A percentile compares a stretch with the other conserved stretches of the same genome.
phyloP scores from a whole-genome alignment of 64 coral and sea anemone species.

The Platygyra sinensis region DNA sequence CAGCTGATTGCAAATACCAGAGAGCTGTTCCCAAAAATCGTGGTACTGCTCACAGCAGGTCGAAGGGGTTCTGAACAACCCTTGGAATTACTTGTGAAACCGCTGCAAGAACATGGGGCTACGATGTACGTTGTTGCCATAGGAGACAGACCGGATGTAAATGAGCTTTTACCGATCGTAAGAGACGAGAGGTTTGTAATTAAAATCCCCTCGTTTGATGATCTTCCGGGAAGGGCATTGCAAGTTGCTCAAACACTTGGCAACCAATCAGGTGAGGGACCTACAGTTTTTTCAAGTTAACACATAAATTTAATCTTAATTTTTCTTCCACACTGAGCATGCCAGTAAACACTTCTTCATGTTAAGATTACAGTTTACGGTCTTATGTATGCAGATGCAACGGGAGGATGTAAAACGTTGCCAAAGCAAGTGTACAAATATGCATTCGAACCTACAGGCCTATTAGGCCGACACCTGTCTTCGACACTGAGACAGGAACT shows the following conservation, averaged over 20 bases:
- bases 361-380: no score
- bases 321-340: no score
- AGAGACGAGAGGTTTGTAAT: neutral
- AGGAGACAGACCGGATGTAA: slow-evolving; percentile 23
- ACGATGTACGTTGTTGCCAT: slow-evolving; percentile 62
- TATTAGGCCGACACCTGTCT: no score
- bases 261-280: slow-evolving; percentile 28
- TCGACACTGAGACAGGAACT: no score
- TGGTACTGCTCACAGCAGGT: slow-evolving; percentile 64
- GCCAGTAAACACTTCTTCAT: no score
- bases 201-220: slow-evolving; percentile 23
- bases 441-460: no score
- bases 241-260: slow-evolving; percentile 30
- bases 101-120: slow-evolving; percentile 47
- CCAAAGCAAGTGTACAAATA: no score
- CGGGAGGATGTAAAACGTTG: no score
- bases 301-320: no score
- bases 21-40: slow-evolving; percentile 66
- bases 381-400: no score
- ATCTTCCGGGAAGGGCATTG: slow-evolving; percentile 28
- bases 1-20: slow-evolving; percentile 29
- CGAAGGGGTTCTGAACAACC: slow-evolving; percentile 11
- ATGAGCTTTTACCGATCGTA: slow-evolving; percentile 43
- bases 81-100: slow-evolving; percentile 33
- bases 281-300: neutral